Conservation (phyloP, 2,113 vertebrate genomes). For the Plecotus auritus region DNA sequence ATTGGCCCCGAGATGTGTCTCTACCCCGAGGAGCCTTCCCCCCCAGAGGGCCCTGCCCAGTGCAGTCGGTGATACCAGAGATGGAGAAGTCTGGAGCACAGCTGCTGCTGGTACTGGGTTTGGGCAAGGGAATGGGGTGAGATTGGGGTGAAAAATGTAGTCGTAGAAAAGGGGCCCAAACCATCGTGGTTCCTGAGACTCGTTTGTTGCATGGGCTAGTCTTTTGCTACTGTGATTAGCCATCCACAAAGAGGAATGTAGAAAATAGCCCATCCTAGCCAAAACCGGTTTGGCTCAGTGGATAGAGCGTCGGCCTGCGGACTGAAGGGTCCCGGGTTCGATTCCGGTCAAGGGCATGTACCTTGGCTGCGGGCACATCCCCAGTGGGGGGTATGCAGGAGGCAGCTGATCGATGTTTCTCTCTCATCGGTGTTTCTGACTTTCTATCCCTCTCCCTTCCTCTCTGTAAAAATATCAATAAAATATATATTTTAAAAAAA, state of each 20-base stretch:
- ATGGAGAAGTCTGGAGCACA: conserved; percentile 85
- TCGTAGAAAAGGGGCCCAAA: background rate
- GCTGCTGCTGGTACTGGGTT: conserved; percentile 83
- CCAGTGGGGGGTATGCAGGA: no score
- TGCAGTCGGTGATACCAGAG: conserved; percentile 87
- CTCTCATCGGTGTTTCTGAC: no score
- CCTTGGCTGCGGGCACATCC: no score
- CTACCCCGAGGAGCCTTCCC: conserved; percentile 86
- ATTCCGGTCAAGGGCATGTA: no score
- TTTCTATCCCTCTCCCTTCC: no score
- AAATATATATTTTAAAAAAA: no score
- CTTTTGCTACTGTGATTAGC: background rate
- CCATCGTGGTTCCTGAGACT: background rate
- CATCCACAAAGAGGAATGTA: background rate
- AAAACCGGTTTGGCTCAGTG: no score
- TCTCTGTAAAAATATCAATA: no score
- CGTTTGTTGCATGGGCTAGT: background rate
- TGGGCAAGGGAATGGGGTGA: background rate
- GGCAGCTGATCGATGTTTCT: no score
- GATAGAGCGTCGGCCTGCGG: no score
- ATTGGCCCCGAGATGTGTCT: conserved; percentile 82
- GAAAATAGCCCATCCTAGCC: background rate
- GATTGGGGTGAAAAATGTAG: background rate
- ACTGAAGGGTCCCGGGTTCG: no score
- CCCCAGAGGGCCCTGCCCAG: conserved; percentile 79